Evolutionary conservation across 2,888 invertebrate species (phyloP), one percentile per base, ranked within the genome.

Genomic region (Plebejus anna): DNA sequence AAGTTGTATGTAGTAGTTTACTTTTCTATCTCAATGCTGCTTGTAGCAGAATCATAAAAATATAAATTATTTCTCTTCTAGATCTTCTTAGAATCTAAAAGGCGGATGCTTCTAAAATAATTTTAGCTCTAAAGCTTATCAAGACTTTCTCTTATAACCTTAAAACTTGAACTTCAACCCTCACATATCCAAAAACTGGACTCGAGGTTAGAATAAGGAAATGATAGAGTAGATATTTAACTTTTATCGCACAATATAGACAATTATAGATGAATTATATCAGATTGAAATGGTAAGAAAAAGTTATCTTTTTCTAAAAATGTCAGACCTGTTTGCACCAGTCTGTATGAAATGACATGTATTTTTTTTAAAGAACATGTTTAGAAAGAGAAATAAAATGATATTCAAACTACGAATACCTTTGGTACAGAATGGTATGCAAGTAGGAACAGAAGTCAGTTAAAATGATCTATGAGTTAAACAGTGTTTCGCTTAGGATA

Each of bases 151-250:
- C 28, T 11, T 66, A 66, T 32, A 66, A 4, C 11, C 66, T 66
- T 11, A 13, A 11, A 66, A 61, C 7, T 55, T 59, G 5, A 13
- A 13, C 2, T 66, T 66, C 71, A 61, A 73, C 77, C 55, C 76
- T 55, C 47, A 38, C 22, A 76, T 16, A 55, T 73, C n/a, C 51
- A 66, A 66, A 73, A 73, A 73, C 73, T 76, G 55, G 76, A 51
- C 51, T 55, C 51, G 61, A 75, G 47, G 47, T 32, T 16, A 51
- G 38, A 72, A 38, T 47, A 57, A 55, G 47, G 28, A 13, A 71
- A 71, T 13, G 66, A 36, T 66, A 76, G 77, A 80, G 79, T 81
- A 82, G 79, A 79, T 80, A 77, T 81, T 80, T 81, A 79, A 82
- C 79, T 79, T 80, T 75, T 77, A 80, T 77, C 76, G 79, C 79